Conservation (phyloP, 1,140 invertebrate species). For the Sminthurinus signatus region DNA sequence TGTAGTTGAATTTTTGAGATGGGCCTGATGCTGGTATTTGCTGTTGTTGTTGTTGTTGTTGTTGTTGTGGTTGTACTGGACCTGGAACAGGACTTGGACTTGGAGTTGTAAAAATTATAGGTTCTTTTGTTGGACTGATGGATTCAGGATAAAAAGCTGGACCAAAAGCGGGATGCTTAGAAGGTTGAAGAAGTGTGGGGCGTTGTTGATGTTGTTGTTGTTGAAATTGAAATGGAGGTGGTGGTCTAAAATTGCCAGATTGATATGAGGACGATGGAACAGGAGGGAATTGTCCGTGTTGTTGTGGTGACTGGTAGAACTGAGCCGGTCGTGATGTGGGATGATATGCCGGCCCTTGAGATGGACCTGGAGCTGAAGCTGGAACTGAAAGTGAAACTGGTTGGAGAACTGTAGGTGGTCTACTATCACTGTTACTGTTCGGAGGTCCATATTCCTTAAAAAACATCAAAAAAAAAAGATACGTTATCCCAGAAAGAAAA, state of each 20-base stretch:
- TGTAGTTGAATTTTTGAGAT: too few species aligned
- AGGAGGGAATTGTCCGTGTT: not conserved
- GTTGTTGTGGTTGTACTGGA: too few species aligned
- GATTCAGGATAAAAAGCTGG: not conserved
- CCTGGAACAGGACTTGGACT: not conserved
- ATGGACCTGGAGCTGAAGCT: too few species aligned
- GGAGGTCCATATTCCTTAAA: not conserved
- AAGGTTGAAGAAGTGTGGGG: not conserved
- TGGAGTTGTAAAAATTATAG: not conserved
- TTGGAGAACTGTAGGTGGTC: constrained; percentile 17
- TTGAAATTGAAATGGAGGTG: not conserved
- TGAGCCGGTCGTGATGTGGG: constrained; percentile 5
- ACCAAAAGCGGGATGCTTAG: not conserved
- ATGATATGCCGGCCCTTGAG: not conserved
- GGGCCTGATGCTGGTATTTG: too few species aligned
- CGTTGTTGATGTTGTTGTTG: too few species aligned
- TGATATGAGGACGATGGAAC: not conserved
- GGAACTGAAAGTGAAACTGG: constrained; percentile 13
- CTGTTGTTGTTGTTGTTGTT: too few species aligned
- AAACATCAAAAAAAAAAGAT: too few species aligned
- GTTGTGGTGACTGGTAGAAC: not conserved
- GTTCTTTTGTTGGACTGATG: not conserved
- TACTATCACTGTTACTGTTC: too few species aligned
- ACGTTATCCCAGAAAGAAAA: too few species aligned
- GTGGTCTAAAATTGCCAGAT: not conserved